phyloP scores from a whole-genome alignment of 2,113 vertebrate genomes.

The Ptyas mucosa region DNA sequence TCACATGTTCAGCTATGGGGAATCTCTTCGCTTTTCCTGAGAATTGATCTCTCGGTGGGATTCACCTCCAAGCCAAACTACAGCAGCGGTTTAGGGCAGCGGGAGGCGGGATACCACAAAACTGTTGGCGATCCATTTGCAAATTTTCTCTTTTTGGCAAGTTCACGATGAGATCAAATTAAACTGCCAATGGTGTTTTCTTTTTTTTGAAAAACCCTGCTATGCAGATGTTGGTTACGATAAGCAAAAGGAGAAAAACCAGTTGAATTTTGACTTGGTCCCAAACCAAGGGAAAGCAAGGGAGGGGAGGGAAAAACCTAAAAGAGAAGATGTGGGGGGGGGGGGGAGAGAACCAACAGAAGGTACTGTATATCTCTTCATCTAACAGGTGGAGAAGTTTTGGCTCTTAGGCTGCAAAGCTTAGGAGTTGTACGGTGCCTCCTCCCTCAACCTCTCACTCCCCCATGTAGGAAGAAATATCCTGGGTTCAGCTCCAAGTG shows the following conservation, averaged over 20 bases:
- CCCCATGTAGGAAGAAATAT: too few relatives aligned
- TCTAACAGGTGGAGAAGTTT: neutral
- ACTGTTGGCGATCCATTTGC: neutral
- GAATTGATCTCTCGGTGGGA: too few relatives aligned
- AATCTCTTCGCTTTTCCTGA: too few relatives aligned
- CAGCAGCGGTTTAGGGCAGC: too few relatives aligned
- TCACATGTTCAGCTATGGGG: too few relatives aligned
- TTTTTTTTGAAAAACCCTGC: neutral
- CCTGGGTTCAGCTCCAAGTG: too few relatives aligned
- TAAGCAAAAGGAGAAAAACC: neutral
- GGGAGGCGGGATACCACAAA: too few relatives aligned
- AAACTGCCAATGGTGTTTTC: neutral
- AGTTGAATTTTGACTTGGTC: neutral
- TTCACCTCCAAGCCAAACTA: too few relatives aligned
- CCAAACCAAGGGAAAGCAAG: neutral
- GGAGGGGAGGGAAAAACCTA: neutral
- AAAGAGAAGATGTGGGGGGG: too few relatives aligned
- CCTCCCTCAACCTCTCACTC: neutral
- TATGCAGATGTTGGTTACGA: neutral
- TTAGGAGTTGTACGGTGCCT: neutral
- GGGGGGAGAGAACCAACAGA: fast-evolving
- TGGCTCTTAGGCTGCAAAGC: neutral
- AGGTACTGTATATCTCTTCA: neutral
- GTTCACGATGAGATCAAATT: neutral
- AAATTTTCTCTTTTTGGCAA: neutral